Evolutionary conservation across 2,113 vertebrate genomes (phyloP).

Genomic region (Choloepus hoffmanni): DNA sequence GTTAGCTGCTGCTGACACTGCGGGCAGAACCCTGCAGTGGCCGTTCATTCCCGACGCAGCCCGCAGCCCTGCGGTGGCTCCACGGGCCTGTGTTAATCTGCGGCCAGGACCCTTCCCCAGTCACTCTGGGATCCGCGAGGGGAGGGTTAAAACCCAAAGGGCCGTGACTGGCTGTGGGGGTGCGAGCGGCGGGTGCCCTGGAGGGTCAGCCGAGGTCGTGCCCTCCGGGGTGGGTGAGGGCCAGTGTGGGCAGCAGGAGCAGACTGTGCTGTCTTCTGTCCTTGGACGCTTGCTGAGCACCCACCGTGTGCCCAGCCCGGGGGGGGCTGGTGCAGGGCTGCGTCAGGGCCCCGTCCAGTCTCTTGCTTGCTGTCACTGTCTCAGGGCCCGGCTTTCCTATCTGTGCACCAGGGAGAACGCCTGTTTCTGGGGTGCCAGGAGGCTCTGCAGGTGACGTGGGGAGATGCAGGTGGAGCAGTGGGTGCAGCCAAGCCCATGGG

Average conservation of each 20-base stretch:
- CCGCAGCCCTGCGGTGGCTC: rapidly evolving
- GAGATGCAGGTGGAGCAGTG: rapidly evolving
- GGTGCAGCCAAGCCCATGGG: rapidly evolving
- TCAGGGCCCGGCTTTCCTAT: rapidly evolving
- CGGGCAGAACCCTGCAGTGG: rapidly evolving
- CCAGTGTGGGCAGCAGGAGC: neutral
- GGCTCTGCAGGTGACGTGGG: rapidly evolving
- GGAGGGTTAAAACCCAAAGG: neutral
- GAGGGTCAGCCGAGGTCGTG: neutral
- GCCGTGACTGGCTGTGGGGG: neutral
- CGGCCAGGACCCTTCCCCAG: neutral
- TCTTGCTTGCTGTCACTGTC: too few species aligned
- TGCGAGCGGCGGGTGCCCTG: rapidly evolving
- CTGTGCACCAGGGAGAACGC: rapidly evolving
- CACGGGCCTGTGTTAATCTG: neutral
- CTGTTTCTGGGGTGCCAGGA: neutral
- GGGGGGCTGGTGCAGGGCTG: neutral
- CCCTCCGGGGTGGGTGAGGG: rapidly evolving
- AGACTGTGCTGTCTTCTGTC: neutral
- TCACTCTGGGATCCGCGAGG: rapidly evolving
- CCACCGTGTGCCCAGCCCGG: rapidly evolving
- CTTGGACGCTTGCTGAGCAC: neutral
- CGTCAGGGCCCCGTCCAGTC: rapidly evolving
- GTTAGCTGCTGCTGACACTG: rapidly evolving
- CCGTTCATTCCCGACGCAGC: neutral